phyloP scores from a whole-genome alignment of 1,140 invertebrate genomes.

The Eupristina koningsbergeri region DNA sequence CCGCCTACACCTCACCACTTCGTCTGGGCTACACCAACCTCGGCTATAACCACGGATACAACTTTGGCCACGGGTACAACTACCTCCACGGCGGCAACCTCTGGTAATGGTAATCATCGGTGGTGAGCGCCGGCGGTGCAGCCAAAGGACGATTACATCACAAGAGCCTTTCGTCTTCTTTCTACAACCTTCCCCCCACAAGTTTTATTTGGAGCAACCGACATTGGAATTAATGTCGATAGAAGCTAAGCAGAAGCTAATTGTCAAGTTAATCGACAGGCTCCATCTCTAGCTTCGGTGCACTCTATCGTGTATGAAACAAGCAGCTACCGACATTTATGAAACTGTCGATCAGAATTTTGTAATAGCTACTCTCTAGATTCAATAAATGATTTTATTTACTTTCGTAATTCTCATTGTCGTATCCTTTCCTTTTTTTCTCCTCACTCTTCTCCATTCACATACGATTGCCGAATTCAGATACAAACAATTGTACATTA shows the following conservation, averaged over 20 bases:
- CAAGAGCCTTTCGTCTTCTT: too few species aligned
- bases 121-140: too few species aligned
- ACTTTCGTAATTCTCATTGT: neutral
- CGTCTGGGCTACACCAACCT: conserved; percentile 41
- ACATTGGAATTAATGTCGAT: too few species aligned
- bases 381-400: conserved; percentile 1
- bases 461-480: too few species aligned
- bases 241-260: neutral
- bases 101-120: neutral
- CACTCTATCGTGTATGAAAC: neutral
- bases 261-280: too few species aligned
- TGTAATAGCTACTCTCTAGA: neutral
- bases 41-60: conserved; percentile 27
- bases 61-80: conserved; percentile 37
- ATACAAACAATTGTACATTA: too few species aligned
- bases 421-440: neutral
- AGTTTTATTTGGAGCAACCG: too few species aligned
- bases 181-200: too few species aligned
- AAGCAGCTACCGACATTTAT: neutral
- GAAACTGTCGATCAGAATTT: neutral
- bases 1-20: conserved; percentile 2
- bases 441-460: too few species aligned
- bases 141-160: too few species aligned
- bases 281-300: neutral
- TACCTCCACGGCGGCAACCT: neutral